A percentile compares a stretch with the other conserved stretches of the same genome.
phyloP scores from a whole-genome alignment of 2,797 vertebrate genomes.

The Liasis olivaceus region DNA sequence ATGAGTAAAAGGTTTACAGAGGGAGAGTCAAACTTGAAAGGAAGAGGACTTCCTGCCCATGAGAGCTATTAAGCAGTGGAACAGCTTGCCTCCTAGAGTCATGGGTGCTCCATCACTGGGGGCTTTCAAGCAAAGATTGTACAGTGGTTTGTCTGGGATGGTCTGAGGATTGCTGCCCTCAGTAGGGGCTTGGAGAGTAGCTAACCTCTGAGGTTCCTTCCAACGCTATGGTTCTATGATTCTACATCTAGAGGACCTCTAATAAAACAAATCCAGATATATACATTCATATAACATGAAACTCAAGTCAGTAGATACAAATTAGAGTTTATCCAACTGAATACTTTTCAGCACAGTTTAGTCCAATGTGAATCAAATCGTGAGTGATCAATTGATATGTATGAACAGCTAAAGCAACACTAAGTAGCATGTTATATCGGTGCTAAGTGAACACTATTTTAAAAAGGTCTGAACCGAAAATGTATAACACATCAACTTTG shows the following conservation, averaged over 20 bases:
- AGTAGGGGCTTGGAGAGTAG: background rate
- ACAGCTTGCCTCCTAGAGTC: background rate
- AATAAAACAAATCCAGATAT: background rate
- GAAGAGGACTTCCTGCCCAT: background rate
- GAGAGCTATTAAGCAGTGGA: background rate
- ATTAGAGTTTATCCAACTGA: background rate
- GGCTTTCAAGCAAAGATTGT: background rate
- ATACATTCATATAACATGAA: background rate
- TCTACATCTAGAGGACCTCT: background rate
- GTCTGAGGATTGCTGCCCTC: background rate
- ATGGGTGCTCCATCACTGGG: background rate
- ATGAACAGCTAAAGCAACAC: background rate
- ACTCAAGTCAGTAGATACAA: background rate
- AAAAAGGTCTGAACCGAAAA: background rate
- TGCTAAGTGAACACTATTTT: slow-evolving; percentile 21
- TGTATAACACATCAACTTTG: background rate
- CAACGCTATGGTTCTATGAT: background rate
- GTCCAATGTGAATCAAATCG: background rate
- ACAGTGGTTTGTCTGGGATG: background rate
- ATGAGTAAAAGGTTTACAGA: background rate
- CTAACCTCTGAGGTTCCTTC: background rate
- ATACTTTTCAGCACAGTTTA: background rate
- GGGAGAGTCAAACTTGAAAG: background rate
- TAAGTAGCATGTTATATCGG: slow-evolving; percentile 1
- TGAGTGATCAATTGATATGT: background rate